Conservation (phyloP, 1,140 invertebrate genomes). For the Drosophila bipectinata region DNA sequence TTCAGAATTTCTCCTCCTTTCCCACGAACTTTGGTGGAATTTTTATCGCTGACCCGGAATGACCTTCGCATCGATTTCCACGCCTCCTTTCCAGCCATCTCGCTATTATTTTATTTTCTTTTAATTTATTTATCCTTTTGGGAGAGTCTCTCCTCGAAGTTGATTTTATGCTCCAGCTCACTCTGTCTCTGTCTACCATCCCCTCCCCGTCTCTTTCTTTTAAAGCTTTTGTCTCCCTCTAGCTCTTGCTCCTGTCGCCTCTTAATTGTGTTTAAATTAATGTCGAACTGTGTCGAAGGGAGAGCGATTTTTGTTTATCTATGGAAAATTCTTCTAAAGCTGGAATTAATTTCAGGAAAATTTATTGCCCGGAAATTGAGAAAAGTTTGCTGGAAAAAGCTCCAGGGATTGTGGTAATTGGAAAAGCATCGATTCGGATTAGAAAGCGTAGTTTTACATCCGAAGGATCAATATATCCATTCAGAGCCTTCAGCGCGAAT, state of each 20-base stretch:
- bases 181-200: slow-evolving; percentile 2
- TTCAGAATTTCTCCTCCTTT: slow-evolving; percentile 16
- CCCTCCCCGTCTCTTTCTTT: background rate
- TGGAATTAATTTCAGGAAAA: slow-evolving; percentile 36
- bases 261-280: slow-evolving; percentile 57
- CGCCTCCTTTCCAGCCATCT: background rate
- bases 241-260: slow-evolving; percentile 34
- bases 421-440: background rate
- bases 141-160: slow-evolving; percentile 23
- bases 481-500: background rate
- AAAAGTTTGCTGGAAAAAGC: background rate
- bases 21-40: slow-evolving; percentile 24
- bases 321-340: slow-evolving; percentile 25
- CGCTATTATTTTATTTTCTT: slow-evolving; percentile 27
- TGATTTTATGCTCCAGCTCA: slow-evolving; percentile 33
- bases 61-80: slow-evolving; percentile 49
- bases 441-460: background rate
- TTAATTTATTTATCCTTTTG: slow-evolving; percentile 55
- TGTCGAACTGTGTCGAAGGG: slow-evolving; percentile 1
- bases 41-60: slow-evolving; percentile 54
- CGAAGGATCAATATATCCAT: background rate
- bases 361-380: slow-evolving; percentile 34
- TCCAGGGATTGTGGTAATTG: background rate
- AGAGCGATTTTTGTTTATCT: slow-evolving; percentile 48
- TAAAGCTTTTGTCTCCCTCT: slow-evolving; percentile 5